Percentiles rank a stretch among this genome's conserved stretches.
Evolutionary conservation across 2,888 invertebrate genomes (phyloP).

Genomic region (Terebella lapidaria): DNA sequence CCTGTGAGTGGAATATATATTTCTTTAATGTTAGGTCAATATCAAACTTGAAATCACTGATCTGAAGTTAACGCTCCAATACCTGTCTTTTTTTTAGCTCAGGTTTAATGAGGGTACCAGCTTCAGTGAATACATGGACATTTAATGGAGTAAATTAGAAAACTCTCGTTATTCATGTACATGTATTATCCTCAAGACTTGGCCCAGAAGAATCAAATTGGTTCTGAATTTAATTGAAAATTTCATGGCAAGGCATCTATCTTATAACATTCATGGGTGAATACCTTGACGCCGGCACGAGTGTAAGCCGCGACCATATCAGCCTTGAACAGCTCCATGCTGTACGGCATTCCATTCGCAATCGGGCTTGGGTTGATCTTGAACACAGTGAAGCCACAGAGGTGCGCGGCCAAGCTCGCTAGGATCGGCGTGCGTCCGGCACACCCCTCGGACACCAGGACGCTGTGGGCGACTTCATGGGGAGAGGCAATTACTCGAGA

Average conservation of each 20-base stretch:
- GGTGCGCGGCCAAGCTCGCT: slow-evolving; percentile 44
- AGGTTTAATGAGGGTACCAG: no score
- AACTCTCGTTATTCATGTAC: no score
- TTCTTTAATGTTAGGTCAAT: neutral
- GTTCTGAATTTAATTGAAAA: no score
- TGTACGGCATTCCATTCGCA: slow-evolving; percentile 27
- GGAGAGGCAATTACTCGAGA: slow-evolving; percentile 47
- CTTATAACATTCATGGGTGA: no score
- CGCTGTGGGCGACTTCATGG: slow-evolving; percentile 46
- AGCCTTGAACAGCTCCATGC: slow-evolving; percentile 46
- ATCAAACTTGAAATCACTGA: no score
- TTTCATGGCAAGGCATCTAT: no score
- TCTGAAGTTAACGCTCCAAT: no score
- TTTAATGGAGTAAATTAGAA: no score
- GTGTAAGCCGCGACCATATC: slow-evolving; percentile 48
- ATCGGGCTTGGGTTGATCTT: slow-evolving; percentile 40
- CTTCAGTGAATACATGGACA: no score
- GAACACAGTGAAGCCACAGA: slow-evolving; percentile 45
- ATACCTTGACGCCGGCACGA: slow-evolving; percentile 49
- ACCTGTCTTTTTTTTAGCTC: no score
- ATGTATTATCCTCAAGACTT: no score
- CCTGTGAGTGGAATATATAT: slow-evolving; percentile 33
- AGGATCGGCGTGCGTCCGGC: slow-evolving; percentile 41
- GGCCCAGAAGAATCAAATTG: no score
- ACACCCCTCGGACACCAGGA: slow-evolving; percentile 48